Conservation (phyloP, 2,888 invertebrate genomes). For the Bhutanitis thaidina region DNA sequence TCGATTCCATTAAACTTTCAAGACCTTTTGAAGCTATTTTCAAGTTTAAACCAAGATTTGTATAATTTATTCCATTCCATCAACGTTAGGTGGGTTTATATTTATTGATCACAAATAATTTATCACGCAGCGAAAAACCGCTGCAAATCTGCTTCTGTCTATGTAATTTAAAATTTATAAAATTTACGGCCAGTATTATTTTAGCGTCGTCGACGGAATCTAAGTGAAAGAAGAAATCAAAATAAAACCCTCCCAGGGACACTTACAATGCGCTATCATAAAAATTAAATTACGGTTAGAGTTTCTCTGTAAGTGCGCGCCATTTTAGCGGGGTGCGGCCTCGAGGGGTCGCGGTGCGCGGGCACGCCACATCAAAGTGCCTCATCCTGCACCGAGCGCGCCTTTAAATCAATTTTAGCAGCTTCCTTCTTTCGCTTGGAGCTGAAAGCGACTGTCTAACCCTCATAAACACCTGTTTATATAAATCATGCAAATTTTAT, state of each 20-base stretch:
- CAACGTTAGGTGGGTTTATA: slow-evolving; percentile 24
- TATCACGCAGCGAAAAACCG: background rate
- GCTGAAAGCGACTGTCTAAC: slow-evolving; percentile 30
- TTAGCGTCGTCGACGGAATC: slow-evolving; percentile 33
- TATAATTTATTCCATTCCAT: slow-evolving; percentile 60
- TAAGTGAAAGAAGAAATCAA: slow-evolving; percentile 48
- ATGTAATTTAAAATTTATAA: slow-evolving; percentile 12
- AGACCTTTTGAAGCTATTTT: slow-evolving; percentile 77
- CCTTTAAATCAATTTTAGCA: slow-evolving; percentile 73
- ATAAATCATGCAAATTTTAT: no score
- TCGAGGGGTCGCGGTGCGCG: slow-evolving; percentile 34
- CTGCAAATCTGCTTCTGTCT: background rate
- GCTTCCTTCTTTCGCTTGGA: slow-evolving; percentile 67
- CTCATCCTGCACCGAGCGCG: slow-evolving; percentile 55
- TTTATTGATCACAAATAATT: slow-evolving; percentile 1
- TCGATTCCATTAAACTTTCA: slow-evolving; percentile 80
- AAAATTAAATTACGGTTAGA: slow-evolving; percentile 77
- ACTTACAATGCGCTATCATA: slow-evolving; percentile 76
- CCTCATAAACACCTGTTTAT: slow-evolving; percentile 30
- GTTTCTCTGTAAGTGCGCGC: slow-evolving; percentile 72
- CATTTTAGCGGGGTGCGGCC: slow-evolving; percentile 54
- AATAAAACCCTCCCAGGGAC: slow-evolving; percentile 61
- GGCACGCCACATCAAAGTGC: slow-evolving; percentile 70
- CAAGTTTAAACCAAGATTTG: slow-evolving; percentile 74
- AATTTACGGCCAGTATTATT: slow-evolving; percentile 20